Evolutionary conservation across 2,888 invertebrate species (phyloP).

Genomic region (Linyphia triangularis): DNA sequence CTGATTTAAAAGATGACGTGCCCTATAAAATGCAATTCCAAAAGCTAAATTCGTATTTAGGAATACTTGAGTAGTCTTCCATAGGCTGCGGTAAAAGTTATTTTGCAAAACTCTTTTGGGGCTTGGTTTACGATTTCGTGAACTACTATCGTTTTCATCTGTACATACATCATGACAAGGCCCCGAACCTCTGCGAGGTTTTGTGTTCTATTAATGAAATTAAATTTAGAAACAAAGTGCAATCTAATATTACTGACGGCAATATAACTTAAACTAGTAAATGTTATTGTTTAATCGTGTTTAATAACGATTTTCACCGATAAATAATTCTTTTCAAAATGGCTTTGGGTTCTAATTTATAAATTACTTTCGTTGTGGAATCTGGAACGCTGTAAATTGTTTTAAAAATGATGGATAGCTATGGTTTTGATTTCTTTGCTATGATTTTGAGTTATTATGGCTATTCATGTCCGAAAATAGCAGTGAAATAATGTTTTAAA

Average conservation of each 20-base stretch:
- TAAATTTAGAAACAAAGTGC: slow-evolving; percentile 51
- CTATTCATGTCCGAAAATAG: no score
- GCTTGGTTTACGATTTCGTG: neutral
- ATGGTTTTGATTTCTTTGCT: neutral
- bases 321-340: neutral
- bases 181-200: slow-evolving; percentile 37
- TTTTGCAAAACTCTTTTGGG: neutral
- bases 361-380: no score
- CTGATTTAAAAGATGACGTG: no score
- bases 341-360: slow-evolving; percentile 9
- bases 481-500: no score
- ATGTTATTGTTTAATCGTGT: slow-evolving; percentile 29
- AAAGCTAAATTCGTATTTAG: no score
- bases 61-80: no score
- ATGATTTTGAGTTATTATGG: neutral
- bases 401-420: neutral
- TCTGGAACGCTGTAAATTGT: neutral
- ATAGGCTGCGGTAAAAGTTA: no score
- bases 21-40: no score
- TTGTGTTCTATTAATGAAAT: neutral
- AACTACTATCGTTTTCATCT: slow-evolving; percentile 25
- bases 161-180: slow-evolving; percentile 47
- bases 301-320: neutral
- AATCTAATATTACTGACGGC: slow-evolving; percentile 43
- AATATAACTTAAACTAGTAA: slow-evolving; percentile 63